Evolutionary conservation across 2,888 invertebrate species (phyloP).

Genomic region (Agrotis ipsilon): DNA sequence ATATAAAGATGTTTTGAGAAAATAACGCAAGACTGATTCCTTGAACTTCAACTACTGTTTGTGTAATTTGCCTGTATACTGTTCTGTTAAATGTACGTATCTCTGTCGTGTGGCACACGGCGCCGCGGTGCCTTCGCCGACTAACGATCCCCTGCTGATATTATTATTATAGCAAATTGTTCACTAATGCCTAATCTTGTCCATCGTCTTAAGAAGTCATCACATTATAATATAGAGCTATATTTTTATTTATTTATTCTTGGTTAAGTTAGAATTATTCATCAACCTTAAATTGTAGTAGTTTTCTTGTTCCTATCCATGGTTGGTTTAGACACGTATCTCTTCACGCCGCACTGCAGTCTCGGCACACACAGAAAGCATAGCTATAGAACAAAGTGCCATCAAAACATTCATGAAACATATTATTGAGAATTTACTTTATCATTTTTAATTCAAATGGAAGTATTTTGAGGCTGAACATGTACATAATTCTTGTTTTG

Average conservation of each 20-base stretch:
- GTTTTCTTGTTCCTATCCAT: constrained; percentile 82
- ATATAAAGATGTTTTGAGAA: constrained; percentile 82
- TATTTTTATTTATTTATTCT: constrained; percentile 87
- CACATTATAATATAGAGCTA: constrained; percentile 85
- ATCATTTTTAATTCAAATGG: constrained; percentile 66
- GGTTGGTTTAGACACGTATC: constrained; percentile 66
- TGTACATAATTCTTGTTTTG: constrained; percentile 82
- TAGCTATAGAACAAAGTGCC: constrained; percentile 74
- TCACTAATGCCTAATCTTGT: constrained; percentile 89
- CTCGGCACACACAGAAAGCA: constrained; percentile 69
- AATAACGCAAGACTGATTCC: constrained; percentile 86
- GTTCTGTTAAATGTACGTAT: constrained; percentile 52
- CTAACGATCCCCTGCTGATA: constrained; percentile 61
- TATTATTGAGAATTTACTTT: constrained; percentile 65
- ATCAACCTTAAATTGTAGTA: constrained; percentile 67
- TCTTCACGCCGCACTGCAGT: constrained; percentile 42
- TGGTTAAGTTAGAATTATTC: constrained; percentile 78
- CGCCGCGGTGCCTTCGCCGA: neutral
- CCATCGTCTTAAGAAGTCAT: constrained; percentile 85
- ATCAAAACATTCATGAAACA: constrained; percentile 65
- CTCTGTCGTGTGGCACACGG: constrained; percentile 14
- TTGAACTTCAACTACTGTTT: constrained; percentile 73
- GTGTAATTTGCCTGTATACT: constrained; percentile 57
- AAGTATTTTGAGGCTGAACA: constrained; percentile 82
- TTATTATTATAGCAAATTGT: constrained; percentile 75